phyloP scores from a whole-genome alignment of 1,140 invertebrate genomes.

The Drosophila ficusphila region DNA sequence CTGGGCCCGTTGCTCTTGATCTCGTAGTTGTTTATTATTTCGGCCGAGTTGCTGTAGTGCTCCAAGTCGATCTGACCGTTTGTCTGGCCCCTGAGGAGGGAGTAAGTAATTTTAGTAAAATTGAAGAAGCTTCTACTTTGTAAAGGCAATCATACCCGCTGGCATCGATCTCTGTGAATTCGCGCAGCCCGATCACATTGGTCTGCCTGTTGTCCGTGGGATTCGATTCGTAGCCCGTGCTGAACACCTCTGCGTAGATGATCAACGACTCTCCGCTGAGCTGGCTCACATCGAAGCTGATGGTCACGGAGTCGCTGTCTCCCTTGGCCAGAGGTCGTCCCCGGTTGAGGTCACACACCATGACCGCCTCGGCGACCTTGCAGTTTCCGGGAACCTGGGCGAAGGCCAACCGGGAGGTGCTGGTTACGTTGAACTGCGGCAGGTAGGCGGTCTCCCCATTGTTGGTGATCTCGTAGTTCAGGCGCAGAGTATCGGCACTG shows the following conservation, averaged over 20 bases:
- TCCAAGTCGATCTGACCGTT: conserved; percentile 70
- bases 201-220: conserved; percentile 64
- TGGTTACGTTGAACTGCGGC: conserved; percentile 82
- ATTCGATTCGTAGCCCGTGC: conserved; percentile 83
- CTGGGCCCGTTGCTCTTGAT: conserved; percentile 81
- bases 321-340: conserved; percentile 67
- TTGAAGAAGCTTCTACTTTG: too few species aligned
- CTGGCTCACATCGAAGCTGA: conserved; percentile 82
- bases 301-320: conserved; percentile 62
- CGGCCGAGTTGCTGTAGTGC: conserved; percentile 59
- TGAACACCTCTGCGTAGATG: conserved; percentile 78
- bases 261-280: conserved; percentile 60
- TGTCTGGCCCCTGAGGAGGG: conserved; percentile 53
- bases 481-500: conserved; percentile 70
- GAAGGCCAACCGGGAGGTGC: conserved; percentile 75
- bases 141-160: conserved; percentile 75
- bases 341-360: conserved; percentile 78
- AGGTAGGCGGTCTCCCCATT: conserved; percentile 84
- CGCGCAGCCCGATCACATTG: conserved; percentile 78
- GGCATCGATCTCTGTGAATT: conserved; percentile 84
- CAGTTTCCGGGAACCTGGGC: conserved; percentile 84
- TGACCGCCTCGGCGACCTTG: conserved; percentile 46
- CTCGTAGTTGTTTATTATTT: conserved; percentile 75
- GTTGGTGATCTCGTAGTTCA: conserved; percentile 82
- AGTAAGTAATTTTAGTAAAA: too few species aligned